These are phyloP conservation scores for Syncerus caffer DNA, from an alignment of 2,797 vertebrate genomes.

Conservation along the genomic window DNA sequence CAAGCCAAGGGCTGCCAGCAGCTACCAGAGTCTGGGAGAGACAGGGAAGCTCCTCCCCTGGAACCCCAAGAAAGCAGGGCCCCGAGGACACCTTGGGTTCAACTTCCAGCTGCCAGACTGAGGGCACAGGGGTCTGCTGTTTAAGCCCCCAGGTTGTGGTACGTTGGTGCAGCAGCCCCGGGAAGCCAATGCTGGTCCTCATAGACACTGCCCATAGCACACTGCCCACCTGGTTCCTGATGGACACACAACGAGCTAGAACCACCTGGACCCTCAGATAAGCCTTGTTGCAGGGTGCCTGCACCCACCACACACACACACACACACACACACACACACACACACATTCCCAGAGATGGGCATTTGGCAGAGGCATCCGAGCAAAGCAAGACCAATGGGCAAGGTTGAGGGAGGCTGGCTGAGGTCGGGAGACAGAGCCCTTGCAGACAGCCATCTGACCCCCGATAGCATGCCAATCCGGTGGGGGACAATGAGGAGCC, in stretches of 20 bases:
- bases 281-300: neutral
- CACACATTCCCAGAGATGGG: neutral
- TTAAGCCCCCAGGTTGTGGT: neutral
- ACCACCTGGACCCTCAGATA: neutral
- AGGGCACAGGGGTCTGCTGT: neutral
- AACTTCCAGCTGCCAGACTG: neutral
- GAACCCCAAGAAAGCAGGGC: neutral
- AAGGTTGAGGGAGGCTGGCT: accelerated
- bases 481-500: neutral
- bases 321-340: neutral
- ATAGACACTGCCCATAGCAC: neutral
- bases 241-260: accelerated
- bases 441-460: neutral
- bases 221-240: accelerated
- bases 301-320: neutral
- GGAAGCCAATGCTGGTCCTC: neutral
- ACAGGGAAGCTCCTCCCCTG: too few relatives aligned
- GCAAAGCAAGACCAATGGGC: neutral
- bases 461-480: accelerated
- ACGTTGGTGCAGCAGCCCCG: too few relatives aligned
- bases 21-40: neutral
- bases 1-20: neutral
- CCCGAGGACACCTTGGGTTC: neutral
- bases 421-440: neutral
- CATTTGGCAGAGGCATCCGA: accelerated